Percentiles rank a stretch among this genome's conserved stretches.
These are phyloP conservation scores for Sminthopsis crassicaudata DNA, from an alignment of 2,113 vertebrate genomes.

Conservation along the genomic window DNA sequence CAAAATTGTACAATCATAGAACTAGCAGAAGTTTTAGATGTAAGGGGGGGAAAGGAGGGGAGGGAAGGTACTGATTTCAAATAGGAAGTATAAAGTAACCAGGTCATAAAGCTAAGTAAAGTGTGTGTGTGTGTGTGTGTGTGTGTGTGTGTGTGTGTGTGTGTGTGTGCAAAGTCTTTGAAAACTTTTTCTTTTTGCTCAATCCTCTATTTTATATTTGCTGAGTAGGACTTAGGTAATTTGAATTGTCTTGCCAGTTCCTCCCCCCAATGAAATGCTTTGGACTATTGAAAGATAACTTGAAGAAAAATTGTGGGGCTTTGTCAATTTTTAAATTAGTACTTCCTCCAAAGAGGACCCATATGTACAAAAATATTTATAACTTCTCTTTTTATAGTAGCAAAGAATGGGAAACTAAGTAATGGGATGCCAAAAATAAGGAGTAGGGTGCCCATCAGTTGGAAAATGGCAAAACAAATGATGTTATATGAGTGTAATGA, in stretches of 20 bases:
- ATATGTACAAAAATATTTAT: conserved; percentile 4
- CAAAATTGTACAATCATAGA: not conserved
- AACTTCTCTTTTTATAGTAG: not conserved
- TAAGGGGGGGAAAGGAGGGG: no score
- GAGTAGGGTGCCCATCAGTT: not conserved
- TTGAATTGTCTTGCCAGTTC: not conserved
- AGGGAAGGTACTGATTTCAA: not conserved
- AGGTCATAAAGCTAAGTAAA: not conserved
- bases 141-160: no score
- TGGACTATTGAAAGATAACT: not conserved
- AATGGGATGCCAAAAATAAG: not conserved
- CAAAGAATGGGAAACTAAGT: not conserved
- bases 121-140: no score
- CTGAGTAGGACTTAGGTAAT: not conserved
- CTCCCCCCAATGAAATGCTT: not conserved
- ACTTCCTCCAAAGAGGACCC: not conserved
- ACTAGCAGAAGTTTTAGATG: not conserved
- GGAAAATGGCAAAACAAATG: not conserved
- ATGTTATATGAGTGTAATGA: not conserved
- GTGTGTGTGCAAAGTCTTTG: not conserved
- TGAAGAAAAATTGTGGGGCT: not conserved
- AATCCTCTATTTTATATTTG: not conserved
- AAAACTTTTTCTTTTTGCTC: not conserved
- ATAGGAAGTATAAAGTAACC: not conserved
- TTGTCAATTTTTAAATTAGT: not conserved